A percentile compares a stretch with the other conserved stretches of the same genome.
phyloP scores from a whole-genome alignment of 2,888 invertebrate species.

The Platycnemis pennipes region DNA sequence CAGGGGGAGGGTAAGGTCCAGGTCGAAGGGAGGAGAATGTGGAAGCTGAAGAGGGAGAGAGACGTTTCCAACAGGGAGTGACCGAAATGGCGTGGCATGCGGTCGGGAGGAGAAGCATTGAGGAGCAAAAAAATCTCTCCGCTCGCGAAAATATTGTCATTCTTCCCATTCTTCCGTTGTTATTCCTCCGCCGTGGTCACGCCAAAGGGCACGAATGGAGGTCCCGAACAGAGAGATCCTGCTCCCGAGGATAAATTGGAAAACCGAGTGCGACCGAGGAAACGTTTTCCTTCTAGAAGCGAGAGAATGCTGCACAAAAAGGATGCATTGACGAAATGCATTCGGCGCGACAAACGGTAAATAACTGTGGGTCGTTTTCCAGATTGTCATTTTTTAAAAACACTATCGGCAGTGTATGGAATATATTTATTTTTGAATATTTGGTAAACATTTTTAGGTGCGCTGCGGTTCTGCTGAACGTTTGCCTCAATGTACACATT shows the following conservation, averaged over 20 bases:
- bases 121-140: neutral
- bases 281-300: neutral
- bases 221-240: neutral
- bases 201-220: neutral
- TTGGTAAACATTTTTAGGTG: too few relatives aligned
- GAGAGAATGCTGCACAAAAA: neutral
- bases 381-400: too few relatives aligned
- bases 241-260: neutral
- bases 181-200: neutral
- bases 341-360: too few relatives aligned
- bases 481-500: too few relatives aligned
- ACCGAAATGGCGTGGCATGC: neutral
- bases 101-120: neutral
- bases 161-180: neutral
- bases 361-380: too few relatives aligned
- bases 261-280: neutral
- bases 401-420: too few relatives aligned
- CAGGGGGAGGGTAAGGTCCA: neutral
- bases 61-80: neutral
- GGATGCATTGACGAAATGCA: neutral
- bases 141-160: neutral
- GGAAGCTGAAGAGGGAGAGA: neutral
- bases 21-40: neutral
- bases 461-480: too few relatives aligned
- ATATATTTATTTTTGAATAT: too few relatives aligned